These are phyloP conservation scores for Ectobius pallidus DNA, from an alignment of 2,888 invertebrate genomes.

Conservation along the genomic window DNA sequence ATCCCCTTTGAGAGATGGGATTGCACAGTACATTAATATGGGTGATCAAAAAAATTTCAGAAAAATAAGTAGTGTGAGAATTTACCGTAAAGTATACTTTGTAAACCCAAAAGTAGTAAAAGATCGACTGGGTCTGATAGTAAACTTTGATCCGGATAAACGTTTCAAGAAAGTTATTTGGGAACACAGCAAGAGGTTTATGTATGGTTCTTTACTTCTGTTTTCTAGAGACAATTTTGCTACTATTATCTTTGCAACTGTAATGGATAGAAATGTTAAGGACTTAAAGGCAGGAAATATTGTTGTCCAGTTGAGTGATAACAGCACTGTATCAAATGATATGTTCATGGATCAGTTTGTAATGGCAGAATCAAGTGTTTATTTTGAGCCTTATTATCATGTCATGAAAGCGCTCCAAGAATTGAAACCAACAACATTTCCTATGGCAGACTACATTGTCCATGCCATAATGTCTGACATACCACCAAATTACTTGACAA, in stretches of 20 bases:
- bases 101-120: constrained; percentile 55
- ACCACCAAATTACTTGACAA: constrained; percentile 54
- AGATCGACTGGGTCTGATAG: constrained; percentile 57
- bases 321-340: constrained; percentile 51
- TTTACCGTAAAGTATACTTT: constrained; percentile 59
- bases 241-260: constrained; percentile 71
- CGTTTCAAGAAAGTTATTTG: constrained; percentile 53
- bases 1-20: constrained; percentile 71
- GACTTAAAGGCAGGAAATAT: constrained; percentile 63
- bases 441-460: constrained; percentile 73
- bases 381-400: constrained; percentile 81
- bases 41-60: constrained; percentile 48
- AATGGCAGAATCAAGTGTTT: constrained; percentile 80
- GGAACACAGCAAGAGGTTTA: constrained; percentile 64
- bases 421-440: constrained; percentile 63
- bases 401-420: constrained; percentile 72
- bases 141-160: constrained; percentile 50
- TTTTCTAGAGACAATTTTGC: constrained; percentile 73
- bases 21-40: constrained; percentile 61
- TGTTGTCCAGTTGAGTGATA: constrained; percentile 52
- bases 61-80: constrained; percentile 57
- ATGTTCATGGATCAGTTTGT: constrained; percentile 55
- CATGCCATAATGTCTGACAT: constrained; percentile 51
- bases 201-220: constrained; percentile 74
- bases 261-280: constrained; percentile 63